A percentile compares a stretch with the other conserved stretches of the same genome.
These are phyloP conservation scores for Rutpela maculata DNA, from an alignment of 2,888 invertebrate species.

Conservation along the genomic window DNA sequence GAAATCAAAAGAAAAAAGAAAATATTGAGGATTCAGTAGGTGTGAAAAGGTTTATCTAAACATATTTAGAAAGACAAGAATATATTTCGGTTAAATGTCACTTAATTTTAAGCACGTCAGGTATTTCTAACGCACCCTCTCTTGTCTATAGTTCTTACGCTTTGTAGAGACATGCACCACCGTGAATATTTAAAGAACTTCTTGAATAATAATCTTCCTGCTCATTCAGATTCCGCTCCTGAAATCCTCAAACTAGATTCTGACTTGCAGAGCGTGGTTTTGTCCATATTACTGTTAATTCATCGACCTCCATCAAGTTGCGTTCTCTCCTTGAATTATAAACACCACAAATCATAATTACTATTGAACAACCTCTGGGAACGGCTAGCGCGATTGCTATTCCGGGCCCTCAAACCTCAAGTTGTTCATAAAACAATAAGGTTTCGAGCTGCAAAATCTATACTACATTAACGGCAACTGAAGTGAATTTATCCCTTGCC, in stretches of 20 bases:
- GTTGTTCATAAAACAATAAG: slow-evolving; percentile 37
- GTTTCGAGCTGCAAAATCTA: background rate
- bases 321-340: slow-evolving; percentile 43
- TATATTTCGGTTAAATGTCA: background rate
- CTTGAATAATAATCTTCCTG: slow-evolving; percentile 19
- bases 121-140: slow-evolving; percentile 2
- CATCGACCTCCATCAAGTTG: slow-evolving; percentile 47
- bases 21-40: background rate
- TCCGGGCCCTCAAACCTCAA: slow-evolving; percentile 23
- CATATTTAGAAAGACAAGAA: background rate
- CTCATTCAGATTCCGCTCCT: slow-evolving; percentile 15
- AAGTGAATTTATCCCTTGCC: slow-evolving; percentile 3
- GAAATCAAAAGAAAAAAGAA: no score
- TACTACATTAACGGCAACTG: slow-evolving; percentile 11
- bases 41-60: background rate
- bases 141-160: background rate
- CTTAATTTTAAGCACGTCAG: slow-evolving; percentile 3
- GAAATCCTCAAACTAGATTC: background rate
- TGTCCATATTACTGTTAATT: slow-evolving; percentile 53
- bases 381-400: slow-evolving; percentile 15
- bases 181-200: slow-evolving; percentile 7
- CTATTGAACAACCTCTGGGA: slow-evolving; percentile 31
- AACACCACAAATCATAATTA: slow-evolving; percentile 45
- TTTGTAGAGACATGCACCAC: background rate
- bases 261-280: slow-evolving; percentile 18